Evolutionary conservation across 2,888 invertebrate species (phyloP), one percentile per base, ranked within the genome.

Genomic region (Pecten maximus): DNA sequence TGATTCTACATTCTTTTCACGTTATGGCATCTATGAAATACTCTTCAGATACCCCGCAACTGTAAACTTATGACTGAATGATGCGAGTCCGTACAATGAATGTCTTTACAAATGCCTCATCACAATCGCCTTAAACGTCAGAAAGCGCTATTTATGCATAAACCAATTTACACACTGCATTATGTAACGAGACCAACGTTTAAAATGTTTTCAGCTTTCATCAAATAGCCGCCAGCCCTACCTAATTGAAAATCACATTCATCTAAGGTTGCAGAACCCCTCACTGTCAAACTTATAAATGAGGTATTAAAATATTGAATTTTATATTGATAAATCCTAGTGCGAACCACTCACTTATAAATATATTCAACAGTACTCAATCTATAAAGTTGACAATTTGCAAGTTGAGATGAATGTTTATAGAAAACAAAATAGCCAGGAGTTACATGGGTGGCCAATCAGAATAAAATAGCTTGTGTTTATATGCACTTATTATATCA

Each of bases 401-500:
- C 74, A 35, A 74, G 74, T 74, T 74, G 74, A 74, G 74, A 60
- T 6, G 60, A 74, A 35, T 35, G 74, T 74, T 74, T 28, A 35
- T 74, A 74, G 1, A 35, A 60, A 74, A 35, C 28, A 8, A 35
- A 74, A 74, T 74, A 28, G 35, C 10, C 35, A 74, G 8, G 12
- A 16, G 74, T 35, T 74, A 28, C 16, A 74, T 74, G 74, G 74
- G 74, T 74, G 74, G 74, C 35, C 74, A 4, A 74, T 35, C 19
- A 23, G n/a, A 54, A 54, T 54, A 74, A 15, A 74, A 74, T 16
- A 74, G 35, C 35, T 74, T 35, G 28, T 74, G 74, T 74, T 74
- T 74, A 74, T 74, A 74, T 74, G 74, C 35, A 74, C 74, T 74
- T 74, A 35, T 74, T 74, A 74, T 74, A 74, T 74, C 74, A 74